Evolutionary conservation across 1,140 invertebrate genomes (phyloP), one percentile per base, ranked within the genome.

Genomic region (Battus philenor): DNA sequence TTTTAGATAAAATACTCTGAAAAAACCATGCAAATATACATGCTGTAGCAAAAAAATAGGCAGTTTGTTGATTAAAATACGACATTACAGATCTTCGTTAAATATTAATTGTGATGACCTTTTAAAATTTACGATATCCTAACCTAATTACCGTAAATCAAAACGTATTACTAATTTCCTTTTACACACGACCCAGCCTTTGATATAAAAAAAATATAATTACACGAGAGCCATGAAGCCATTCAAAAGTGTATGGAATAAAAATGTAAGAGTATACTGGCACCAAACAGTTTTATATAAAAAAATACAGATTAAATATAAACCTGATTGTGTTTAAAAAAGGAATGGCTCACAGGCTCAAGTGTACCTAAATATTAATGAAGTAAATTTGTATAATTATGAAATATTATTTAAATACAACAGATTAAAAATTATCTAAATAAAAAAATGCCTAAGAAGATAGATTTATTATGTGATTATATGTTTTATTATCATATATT

Each of bases 131-230:
- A 11, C 45, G 27, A 30, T n/a, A n/a, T 30, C 24, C 34, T 26
- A 39, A 24, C 17, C 48, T 45, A 50, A 36, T 32, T 47, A 32
- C 46, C 16, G 33, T 51, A 44, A n/a, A 39, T 46, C 39, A 38
- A 45, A 50, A 30, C 46, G 50, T 44, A 38, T 55, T 47, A 17
- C 52, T 59, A 56, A 49, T 59, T 34, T 57, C 57, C 38, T 59
- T 65, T 75, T 80, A 77, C 73, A 80, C 71, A 44, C 45, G 54
- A 68, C 68, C 67, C 76, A 77, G 73, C 68, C 68, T 77, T 74
- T 60, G 57, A 47, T 41, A 38, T 46, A 44, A 46, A 46, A 51
- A 24, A 46, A 41, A 46, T 11, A 50, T n/a, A n/a, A 8, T 39
- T 1, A 39, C 26, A 41, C 38, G n/a, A 29, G 38, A 41, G 38